Base-by-base conservation (phyloP, 2,797 vertebrate species). In the Argyrosomus regius region DNA sequence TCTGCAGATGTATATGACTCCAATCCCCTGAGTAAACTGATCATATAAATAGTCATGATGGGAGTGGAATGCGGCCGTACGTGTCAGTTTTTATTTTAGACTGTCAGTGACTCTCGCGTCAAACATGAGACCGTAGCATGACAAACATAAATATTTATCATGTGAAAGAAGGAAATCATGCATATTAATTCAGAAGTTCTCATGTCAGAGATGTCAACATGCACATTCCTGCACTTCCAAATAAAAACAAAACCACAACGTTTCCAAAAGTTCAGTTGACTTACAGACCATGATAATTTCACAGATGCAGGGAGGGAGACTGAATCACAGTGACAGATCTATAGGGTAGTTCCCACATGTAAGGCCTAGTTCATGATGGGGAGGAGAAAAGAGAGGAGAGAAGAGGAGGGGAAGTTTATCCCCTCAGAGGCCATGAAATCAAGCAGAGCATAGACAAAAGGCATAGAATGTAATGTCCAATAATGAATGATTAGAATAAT, bases 161-260 rank as follows among this genome's bases (percentile, higher is more conserved):
- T 62, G 73, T 56, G 13, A 74, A 78, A 39, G 14, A 59, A 72
- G 81, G 74, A 85, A 88, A 53, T 77, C 74, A 84, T 87, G 72
- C 77, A 90, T 88, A 88, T 88, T 87, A 83, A 85, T 83, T 72
- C 64, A 64, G 17, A 59, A 26, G 35, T 62, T 46, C 46, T 60
- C 62, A 20, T 84, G 66, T 70, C 67, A 49, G 24, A 80, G 39
- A 80, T 71, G 75, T 82, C 80, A 77, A 20, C 43, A 67, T 75
- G 45, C 20, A 48, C 64, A 81, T 78, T 78, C 72, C 75, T 81
- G 60, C 41, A 72, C 76, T 78, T 87, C 49, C 74, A 87, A 82
- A 80, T 18, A 74, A 43, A 83, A 86, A 82, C 48, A 75, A 60
- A 77, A 78, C 75, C 69, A 69, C 72, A 75, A 45, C 22, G 57